These are phyloP conservation scores for Euleptes europaea DNA, from an alignment of 2,113 vertebrate species.

Conservation along the genomic window DNA sequence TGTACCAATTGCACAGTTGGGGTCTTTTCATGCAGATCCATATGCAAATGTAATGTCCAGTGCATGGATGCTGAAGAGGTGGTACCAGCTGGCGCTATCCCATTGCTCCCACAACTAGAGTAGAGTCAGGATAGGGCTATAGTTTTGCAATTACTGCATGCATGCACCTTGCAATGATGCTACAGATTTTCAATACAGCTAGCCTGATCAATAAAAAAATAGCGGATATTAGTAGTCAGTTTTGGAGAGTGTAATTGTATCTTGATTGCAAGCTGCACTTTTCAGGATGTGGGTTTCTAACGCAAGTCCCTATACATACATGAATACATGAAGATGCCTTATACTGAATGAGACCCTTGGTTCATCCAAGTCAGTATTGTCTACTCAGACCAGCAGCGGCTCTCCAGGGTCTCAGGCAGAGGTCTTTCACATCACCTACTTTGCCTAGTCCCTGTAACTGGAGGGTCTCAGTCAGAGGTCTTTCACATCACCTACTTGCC, in stretches of 20 bases:
- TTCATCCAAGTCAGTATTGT: too few relatives aligned
- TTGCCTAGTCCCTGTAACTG: too few relatives aligned
- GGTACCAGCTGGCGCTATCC: neutral
- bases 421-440: too few relatives aligned
- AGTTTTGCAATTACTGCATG: constrained; percentile 34
- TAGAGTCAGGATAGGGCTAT: neutral
- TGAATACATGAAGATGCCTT: too few relatives aligned
- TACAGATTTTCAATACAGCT: constrained; percentile 53
- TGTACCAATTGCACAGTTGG: neutral
- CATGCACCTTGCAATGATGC: constrained; percentile 40
- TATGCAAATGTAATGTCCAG: neutral
- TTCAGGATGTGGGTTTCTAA: constrained; percentile 45
- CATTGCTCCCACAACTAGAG: neutral
- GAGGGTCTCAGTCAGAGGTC: too few relatives aligned
- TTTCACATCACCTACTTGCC: too few relatives aligned
- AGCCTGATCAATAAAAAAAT: constrained; percentile 36
- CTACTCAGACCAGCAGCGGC: too few relatives aligned
- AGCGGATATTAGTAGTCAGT: constrained; percentile 56
- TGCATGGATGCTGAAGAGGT: neutral
- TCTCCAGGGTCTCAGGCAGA: too few relatives aligned
- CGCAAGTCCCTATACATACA: too few relatives aligned
- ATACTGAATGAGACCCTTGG: too few relatives aligned
- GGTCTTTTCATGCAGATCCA: neutral
- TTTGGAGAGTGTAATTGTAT: constrained; percentile 55
- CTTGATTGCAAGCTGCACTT: constrained; percentile 44